phyloP scores from a whole-genome alignment of 2,888 invertebrate genomes.

The Erannis defoliaria region DNA sequence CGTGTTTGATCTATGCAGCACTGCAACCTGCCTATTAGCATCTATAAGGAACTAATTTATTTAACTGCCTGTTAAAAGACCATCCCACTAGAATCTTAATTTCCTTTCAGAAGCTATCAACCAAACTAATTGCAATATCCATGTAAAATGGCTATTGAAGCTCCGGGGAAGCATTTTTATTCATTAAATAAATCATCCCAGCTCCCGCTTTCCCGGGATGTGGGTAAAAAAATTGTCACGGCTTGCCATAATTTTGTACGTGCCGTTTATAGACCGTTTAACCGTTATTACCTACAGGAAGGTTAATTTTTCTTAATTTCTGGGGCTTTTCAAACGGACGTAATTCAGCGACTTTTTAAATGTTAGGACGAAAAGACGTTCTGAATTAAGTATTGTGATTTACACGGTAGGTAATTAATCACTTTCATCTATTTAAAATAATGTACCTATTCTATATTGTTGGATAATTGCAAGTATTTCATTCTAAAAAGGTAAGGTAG shows the following conservation, averaged over 20 bases:
- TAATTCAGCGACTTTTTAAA: constrained; percentile 46
- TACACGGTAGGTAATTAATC: no score
- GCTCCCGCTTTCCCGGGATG: constrained; percentile 71
- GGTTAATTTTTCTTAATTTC: constrained; percentile 84
- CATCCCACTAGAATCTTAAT: constrained; percentile 51
- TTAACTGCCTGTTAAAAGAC: constrained; percentile 24
- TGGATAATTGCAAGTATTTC: no score
- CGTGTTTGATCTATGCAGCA: neutral
- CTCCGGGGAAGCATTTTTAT: constrained; percentile 79
- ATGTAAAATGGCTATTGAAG: constrained; percentile 64
- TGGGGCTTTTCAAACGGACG: constrained; percentile 63
- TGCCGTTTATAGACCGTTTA: constrained; percentile 67
- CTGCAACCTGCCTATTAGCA: constrained; percentile 1
- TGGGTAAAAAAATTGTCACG: constrained; percentile 82
- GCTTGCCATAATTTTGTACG: constrained; percentile 84
- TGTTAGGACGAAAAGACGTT: constrained; percentile 24
- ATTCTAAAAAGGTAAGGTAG: no score
- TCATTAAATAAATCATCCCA: constrained; percentile 84
- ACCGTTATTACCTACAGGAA: constrained; percentile 74
- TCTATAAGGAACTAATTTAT: neutral
- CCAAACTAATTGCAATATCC: constrained; percentile 78
- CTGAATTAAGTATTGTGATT: constrained; percentile 2
- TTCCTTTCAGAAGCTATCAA: constrained; percentile 69
- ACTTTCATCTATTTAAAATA: no score
- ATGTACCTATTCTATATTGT: no score